phyloP scores from a whole-genome alignment of 2,888 invertebrate species.

The Geotrupes spiniger region DNA sequence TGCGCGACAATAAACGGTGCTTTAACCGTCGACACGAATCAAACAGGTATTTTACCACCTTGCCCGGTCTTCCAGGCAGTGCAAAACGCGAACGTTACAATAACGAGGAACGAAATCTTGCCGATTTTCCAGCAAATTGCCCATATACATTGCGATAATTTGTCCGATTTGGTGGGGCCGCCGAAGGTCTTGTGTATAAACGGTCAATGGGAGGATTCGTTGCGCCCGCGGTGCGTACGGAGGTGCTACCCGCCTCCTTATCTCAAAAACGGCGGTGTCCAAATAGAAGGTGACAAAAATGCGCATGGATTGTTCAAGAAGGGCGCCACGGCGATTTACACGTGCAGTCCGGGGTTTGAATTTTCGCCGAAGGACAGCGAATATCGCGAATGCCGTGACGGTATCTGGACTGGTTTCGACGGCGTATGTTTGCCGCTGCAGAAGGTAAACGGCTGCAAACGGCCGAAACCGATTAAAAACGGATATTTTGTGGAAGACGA shows the following conservation, averaged over 20 bases:
- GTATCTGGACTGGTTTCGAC: conserved; percentile 47
- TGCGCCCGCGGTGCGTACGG: conserved; percentile 36
- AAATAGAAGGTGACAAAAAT: conserved; percentile 37
- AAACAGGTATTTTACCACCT: conserved; percentile 21
- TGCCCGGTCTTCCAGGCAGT: conserved; percentile 37
- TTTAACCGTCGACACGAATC: conserved; percentile 12
- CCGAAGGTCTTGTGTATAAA: conserved; percentile 42
- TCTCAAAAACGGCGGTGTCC: conserved; percentile 39
- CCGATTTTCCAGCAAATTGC: conserved; percentile 18
- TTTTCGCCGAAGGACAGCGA: conserved; percentile 42
- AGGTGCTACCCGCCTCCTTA: conserved; percentile 43
- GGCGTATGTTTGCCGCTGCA: conserved; percentile 38
- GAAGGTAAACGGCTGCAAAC: conserved; percentile 36
- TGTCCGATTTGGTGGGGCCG: conserved; percentile 44
- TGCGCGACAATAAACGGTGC: not conserved
- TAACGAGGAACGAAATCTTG: conserved; percentile 20
- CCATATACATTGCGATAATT: conserved; percentile 39
- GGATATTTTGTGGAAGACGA: conserved; percentile 46
- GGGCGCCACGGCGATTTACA: conserved; percentile 44
- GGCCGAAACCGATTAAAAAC: conserved; percentile 39
- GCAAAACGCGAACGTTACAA: conserved; percentile 32
- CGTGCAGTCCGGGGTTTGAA: conserved; percentile 40
- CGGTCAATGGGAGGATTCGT: conserved; percentile 41
- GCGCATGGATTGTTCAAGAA: conserved; percentile 37
- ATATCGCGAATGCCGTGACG: conserved; percentile 46